These are phyloP conservation scores for Nerophis lumbriciformis DNA, from an alignment of 2,113 vertebrate species.

Conservation along the genomic window DNA sequence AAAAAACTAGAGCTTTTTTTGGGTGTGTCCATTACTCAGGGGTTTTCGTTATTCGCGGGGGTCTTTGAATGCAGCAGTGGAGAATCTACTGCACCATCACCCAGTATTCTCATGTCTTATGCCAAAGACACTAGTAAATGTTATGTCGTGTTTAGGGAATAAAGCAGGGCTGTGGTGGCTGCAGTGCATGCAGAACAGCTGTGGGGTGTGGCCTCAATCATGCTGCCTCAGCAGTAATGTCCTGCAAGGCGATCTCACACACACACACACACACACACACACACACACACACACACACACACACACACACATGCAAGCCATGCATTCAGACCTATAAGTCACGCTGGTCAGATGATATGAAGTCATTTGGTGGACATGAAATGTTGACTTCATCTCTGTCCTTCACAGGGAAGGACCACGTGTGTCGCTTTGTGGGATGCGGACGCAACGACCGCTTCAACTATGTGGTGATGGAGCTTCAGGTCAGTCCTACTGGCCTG, in stretches of 20 bases:
- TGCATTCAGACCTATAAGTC: slow-evolving; percentile 5
- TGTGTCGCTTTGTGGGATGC: slow-evolving; percentile 96
- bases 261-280: neutral
- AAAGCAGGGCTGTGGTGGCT: neutral
- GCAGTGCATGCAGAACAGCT: slow-evolving; percentile 6
- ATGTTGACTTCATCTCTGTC: neutral
- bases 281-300: neutral
- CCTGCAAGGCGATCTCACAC: slow-evolving; percentile 11
- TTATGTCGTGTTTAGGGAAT: too few relatives aligned
- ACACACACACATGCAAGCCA: slow-evolving; percentile 4
- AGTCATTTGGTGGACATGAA: neutral
- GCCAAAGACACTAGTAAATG: too few relatives aligned
- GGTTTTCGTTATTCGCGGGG: too few relatives aligned
- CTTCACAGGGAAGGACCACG: slow-evolving; percentile 89
- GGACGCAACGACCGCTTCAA: slow-evolving; percentile 98
- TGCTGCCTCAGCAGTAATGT: slow-evolving; percentile 23
- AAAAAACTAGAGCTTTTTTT: too few relatives aligned
- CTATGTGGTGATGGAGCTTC: slow-evolving; percentile 98
- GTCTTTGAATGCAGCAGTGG: too few relatives aligned
- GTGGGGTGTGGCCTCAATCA: slow-evolving; percentile 28
- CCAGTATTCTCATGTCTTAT: too few relatives aligned
- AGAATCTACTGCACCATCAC: too few relatives aligned
- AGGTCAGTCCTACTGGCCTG: slow-evolving; percentile 71
- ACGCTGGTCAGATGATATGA: neutral
- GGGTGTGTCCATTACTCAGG: too few relatives aligned